Conservation (phyloP, 2,888 invertebrate species). For the Ypsolopha sequella region DNA sequence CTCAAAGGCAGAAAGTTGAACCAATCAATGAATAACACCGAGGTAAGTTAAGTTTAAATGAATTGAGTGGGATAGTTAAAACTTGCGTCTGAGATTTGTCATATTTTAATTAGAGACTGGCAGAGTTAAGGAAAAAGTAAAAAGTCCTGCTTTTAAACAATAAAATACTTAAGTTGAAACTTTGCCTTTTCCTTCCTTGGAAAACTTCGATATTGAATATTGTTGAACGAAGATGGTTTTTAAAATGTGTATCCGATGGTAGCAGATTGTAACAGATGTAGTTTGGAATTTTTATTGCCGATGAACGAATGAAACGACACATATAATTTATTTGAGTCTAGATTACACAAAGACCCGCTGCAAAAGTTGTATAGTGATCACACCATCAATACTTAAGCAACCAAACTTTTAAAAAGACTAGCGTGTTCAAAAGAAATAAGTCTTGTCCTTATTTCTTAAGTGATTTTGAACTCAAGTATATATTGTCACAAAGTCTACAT, state of each 20-base stretch:
- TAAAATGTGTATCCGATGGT: not conserved
- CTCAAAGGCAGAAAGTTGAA: not conserved
- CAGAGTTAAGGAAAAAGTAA: constrained; percentile 7
- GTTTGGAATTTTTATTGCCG: not conserved
- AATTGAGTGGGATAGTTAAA: not conserved
- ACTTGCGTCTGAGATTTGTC: not conserved
- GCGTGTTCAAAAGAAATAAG: no score
- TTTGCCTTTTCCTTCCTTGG: constrained; percentile 6
- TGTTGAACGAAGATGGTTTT: constrained; percentile 6
- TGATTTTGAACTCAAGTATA: no score
- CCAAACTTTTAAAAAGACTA: no score
- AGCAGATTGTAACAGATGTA: constrained; percentile 1
- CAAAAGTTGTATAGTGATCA: no score
- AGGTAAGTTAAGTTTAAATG: not conserved
- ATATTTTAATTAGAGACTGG: constrained; percentile 3
- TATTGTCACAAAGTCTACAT: no score
- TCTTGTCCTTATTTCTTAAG: no score
- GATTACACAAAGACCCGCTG: no score
- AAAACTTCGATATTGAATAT: constrained; percentile 11
- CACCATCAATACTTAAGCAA: no score
- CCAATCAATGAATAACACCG: not conserved
- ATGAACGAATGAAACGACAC: not conserved
- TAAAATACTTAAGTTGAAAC: constrained; percentile 11
- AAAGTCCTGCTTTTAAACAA: constrained; percentile 9
- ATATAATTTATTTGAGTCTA: no score